Conservation (phyloP, 2,797 vertebrate species). For the Peromyscus melanophrys region DNA sequence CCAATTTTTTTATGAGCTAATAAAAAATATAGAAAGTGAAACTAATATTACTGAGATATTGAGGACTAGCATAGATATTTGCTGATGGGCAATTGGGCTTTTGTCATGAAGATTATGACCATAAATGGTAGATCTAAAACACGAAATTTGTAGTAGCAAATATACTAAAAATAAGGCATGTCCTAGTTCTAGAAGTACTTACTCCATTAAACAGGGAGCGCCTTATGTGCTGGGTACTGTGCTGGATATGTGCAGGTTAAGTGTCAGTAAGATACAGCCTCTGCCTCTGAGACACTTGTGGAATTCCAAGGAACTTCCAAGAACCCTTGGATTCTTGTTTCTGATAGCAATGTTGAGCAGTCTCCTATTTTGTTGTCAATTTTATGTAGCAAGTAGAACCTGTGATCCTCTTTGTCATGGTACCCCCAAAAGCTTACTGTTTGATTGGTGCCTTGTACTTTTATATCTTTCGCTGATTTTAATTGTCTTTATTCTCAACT, state of each 20-base stretch:
- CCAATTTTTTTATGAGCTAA: neutral
- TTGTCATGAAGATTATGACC: neutral
- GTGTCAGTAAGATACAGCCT: neutral
- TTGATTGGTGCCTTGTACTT: conserved; percentile 55
- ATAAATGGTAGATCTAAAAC: conserved; percentile 5
- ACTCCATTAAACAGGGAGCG: neutral
- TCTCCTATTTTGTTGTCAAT: neutral
- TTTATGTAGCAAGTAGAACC: neutral
- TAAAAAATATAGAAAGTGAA: neutral
- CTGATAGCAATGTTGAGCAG: neutral
- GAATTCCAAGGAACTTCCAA: neutral
- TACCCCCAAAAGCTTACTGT: neutral
- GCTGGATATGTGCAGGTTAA: neutral
- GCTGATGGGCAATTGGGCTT: conserved; percentile 1
- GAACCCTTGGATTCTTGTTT: neutral
- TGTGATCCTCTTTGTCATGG: neutral
- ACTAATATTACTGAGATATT: conserved; percentile 13
- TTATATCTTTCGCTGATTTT: conserved; percentile 43
- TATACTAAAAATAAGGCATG: conserved; percentile 5
- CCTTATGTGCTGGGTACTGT: neutral
- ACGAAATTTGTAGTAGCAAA: conserved; percentile 3
- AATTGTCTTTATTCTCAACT: conserved; percentile 5
- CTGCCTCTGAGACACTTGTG: conserved; percentile 31
- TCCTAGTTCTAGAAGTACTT: neutral
- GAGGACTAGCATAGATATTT: neutral